These are phyloP conservation scores for Arrhopalites spinosus DNA, from an alignment of 2,888 invertebrate genomes.

Conservation along the genomic window DNA sequence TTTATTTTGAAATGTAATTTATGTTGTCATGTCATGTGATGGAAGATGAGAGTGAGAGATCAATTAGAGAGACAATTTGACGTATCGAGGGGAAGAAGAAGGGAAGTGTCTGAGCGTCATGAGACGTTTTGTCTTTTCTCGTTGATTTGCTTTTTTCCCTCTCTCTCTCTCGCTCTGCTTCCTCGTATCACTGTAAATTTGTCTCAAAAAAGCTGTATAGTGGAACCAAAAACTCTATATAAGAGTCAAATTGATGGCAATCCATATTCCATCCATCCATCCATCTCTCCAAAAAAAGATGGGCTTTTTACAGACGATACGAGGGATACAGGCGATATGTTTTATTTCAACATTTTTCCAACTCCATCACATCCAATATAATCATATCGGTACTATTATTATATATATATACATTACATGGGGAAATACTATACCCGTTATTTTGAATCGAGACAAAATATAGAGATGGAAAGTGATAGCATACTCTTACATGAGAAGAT, in stretches of 20 bases:
- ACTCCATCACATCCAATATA: slow-evolving; percentile 33
- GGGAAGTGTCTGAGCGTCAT: slow-evolving; percentile 3
- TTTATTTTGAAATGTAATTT: too few species aligned
- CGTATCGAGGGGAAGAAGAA: not conserved
- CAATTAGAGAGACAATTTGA: not conserved
- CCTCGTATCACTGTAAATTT: slow-evolving; percentile 38
- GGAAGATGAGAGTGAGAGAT: not conserved
- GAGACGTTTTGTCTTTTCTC: slow-evolving; percentile 18
- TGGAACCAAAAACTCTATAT: too few species aligned
- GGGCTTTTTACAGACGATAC: not conserved
- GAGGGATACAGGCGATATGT: slow-evolving; percentile 34
- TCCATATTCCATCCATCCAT: slow-evolving; percentile 41
- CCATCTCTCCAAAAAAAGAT: not conserved
- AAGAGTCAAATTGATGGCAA: slow-evolving; percentile 38
- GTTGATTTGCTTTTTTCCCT: slow-evolving; percentile 1
- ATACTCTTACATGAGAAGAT: not conserved
- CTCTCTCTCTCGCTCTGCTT: slow-evolving; percentile 27
- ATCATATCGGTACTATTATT: not conserved
- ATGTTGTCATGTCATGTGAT: too few species aligned
- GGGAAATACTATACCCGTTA: too few species aligned
- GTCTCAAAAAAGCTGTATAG: slow-evolving; percentile 18
- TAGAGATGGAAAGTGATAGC: slow-evolving; percentile 14
- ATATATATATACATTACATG: not conserved
- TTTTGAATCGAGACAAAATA: too few species aligned
- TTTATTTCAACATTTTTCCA: slow-evolving; percentile 42